Conservation (phyloP, 35 echinoderm and acorn worm genomes). For the Acanthaster planci region DNA sequence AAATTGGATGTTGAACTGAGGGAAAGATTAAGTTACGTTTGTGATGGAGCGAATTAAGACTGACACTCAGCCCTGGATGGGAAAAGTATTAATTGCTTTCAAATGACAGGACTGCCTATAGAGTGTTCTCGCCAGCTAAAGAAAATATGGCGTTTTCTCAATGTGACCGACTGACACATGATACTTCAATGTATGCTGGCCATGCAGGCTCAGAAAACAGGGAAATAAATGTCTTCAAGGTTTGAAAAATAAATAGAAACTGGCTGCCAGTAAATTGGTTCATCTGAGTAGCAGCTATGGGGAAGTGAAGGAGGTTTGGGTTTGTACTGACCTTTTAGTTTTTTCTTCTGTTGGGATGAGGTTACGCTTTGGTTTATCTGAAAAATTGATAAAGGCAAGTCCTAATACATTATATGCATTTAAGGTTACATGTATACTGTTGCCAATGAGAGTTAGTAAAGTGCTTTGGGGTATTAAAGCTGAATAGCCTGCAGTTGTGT, state of each 20-base stretch:
- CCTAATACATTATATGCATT: no score
- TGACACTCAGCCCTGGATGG: conserved; percentile 22
- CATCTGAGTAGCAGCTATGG: no score
- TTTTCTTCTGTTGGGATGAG: no score
- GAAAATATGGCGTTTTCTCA: conserved; percentile 13
- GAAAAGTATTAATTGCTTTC: conserved; percentile 32
- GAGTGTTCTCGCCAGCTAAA: conserved; percentile 1
- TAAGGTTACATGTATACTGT: no score
- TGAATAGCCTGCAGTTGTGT: no score
- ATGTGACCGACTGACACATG: conserved; percentile 11
- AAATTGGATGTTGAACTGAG: conserved; percentile 32
- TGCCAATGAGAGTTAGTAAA: no score
- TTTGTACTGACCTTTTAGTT: no score
- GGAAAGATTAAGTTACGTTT: conserved; percentile 18
- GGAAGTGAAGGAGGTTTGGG: no score
- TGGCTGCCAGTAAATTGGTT: no score
- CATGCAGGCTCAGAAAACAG: conserved; percentile 16
- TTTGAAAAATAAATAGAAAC: background rate
- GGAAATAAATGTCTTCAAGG: conserved; percentile 1
- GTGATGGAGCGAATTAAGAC: conserved; percentile 29
- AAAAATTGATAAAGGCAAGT: no score
- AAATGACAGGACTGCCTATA: conserved; percentile 24
- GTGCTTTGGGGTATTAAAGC: no score
- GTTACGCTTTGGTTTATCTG: no score
- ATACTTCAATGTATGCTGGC: background rate